A percentile compares a stretch with the other conserved stretches of the same genome.
phyloP scores from a whole-genome alignment of 1,140 invertebrate genomes.

The Leptoteleia sp. region DNA sequence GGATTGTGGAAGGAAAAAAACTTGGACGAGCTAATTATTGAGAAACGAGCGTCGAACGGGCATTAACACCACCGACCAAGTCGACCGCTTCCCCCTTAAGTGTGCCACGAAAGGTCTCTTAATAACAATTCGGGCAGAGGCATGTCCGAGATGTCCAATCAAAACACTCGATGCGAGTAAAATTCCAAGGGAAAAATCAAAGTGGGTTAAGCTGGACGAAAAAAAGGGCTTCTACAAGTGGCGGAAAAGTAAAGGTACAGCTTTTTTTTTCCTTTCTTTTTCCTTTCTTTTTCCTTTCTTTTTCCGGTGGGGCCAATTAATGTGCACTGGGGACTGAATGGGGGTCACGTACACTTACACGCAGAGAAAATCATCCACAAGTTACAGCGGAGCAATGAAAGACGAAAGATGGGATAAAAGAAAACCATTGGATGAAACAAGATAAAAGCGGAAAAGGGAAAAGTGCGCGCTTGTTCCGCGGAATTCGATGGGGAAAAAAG shows the following conservation, averaged over 20 bases:
- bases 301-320: slow-evolving; percentile 19
- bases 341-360: slow-evolving; percentile 13
- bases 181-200: slow-evolving; percentile 32
- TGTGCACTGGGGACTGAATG: slow-evolving; percentile 8
- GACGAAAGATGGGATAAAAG: too few species aligned
- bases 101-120: slow-evolving; percentile 20
- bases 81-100: neutral
- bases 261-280: too few species aligned
- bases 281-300: too few species aligned
- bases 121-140: slow-evolving; percentile 17
- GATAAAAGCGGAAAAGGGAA: too few species aligned
- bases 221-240: slow-evolving; percentile 38
- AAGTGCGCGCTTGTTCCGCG: too few species aligned
- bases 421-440: too few species aligned
- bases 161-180: slow-evolving; percentile 34
- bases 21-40: neutral
- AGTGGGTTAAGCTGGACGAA: neutral
- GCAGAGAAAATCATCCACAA: slow-evolving; percentile 1
- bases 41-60: slow-evolving; percentile 1
- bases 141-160: slow-evolving; percentile 9
- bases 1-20: too few species aligned
- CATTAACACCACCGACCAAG: neutral
- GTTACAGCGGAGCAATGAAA: neutral
- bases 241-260: slow-evolving; percentile 6
- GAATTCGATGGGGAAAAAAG: too few species aligned